These are phyloP conservation scores for Otolemur garnettii DNA, from an alignment of 2,113 vertebrate species.

Conservation along the genomic window DNA sequence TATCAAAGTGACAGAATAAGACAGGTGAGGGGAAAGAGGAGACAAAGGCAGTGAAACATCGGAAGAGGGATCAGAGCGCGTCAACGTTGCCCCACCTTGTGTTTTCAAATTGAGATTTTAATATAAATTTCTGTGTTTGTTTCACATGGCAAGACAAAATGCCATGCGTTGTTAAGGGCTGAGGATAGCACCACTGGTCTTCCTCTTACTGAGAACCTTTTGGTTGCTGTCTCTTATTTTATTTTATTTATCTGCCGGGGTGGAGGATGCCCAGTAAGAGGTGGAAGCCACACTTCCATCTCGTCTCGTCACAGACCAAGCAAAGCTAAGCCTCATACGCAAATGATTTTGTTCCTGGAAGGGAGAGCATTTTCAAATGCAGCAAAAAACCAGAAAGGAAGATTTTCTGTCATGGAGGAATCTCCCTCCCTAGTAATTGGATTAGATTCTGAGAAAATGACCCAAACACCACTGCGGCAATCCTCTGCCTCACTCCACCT, in stretches of 20 bases:
- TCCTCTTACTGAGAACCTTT: not conserved
- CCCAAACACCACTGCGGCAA: not conserved
- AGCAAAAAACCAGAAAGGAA: not conserved
- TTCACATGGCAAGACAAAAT: not conserved
- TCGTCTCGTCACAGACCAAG: not conserved
- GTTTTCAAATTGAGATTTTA: not conserved
- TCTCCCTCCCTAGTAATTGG: not conserved
- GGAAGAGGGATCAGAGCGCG: too few species aligned
- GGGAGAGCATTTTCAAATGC: conserved; percentile 36
- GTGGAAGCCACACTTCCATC: fast-evolving
- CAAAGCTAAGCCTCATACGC: not conserved
- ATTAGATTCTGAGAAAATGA: not conserved
- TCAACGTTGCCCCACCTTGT: fast-evolving
- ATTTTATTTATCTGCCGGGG: not conserved
- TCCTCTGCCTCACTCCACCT: fast-evolving
- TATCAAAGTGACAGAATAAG: not conserved
- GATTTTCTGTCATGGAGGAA: not conserved
- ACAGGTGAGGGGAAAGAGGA: fast-evolving
- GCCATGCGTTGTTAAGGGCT: not conserved
- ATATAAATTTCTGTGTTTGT: not conserved
- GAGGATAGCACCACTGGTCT: fast-evolving
- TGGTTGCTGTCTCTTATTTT: fast-evolving
- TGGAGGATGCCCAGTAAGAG: not conserved
- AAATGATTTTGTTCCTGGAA: not conserved
- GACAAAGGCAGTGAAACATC: fast-evolving